These are phyloP conservation scores for Imbricaverruca yamaguchii DNA, from an alignment of 2,888 invertebrate genomes.

Conservation along the genomic window DNA sequence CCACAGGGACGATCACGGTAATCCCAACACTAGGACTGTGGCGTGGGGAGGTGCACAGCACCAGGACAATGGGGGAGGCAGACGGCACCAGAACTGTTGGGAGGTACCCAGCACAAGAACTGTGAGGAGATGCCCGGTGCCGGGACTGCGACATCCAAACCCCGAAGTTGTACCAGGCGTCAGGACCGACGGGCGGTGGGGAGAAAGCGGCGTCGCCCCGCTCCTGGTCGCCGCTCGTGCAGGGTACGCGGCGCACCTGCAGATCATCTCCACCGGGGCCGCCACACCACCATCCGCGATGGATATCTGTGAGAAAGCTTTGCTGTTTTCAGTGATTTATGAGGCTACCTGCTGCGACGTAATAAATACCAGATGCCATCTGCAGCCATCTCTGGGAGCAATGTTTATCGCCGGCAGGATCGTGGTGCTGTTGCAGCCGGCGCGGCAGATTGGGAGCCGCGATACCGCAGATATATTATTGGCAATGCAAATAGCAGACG, in stretches of 20 bases:
- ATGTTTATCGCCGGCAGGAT: not conserved
- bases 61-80: too few relatives aligned
- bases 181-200: not conserved
- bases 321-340: conserved; percentile 11
- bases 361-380: conserved; percentile 18
- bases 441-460: not conserved
- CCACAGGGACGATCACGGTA: too few relatives aligned
- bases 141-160: too few relatives aligned
- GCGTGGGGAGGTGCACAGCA: too few relatives aligned
- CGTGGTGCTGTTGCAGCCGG: not conserved
- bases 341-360: not conserved
- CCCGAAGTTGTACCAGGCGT: not conserved
- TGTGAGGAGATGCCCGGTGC: too few relatives aligned
- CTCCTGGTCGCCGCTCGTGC: not conserved
- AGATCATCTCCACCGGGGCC: not conserved
- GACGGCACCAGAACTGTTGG: too few relatives aligned
- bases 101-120: too few relatives aligned
- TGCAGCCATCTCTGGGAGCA: not conserved
- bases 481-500: not conserved
- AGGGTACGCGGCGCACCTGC: not conserved
- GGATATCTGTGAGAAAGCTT: conserved; percentile 1
- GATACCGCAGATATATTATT: conserved; percentile 17
- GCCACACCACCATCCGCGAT: not conserved
- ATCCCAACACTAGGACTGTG: too few relatives aligned
- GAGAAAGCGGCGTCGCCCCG: not conserved